phyloP scores from a whole-genome alignment of 2,113 vertebrate species.

The Pterocles gutturalis region DNA sequence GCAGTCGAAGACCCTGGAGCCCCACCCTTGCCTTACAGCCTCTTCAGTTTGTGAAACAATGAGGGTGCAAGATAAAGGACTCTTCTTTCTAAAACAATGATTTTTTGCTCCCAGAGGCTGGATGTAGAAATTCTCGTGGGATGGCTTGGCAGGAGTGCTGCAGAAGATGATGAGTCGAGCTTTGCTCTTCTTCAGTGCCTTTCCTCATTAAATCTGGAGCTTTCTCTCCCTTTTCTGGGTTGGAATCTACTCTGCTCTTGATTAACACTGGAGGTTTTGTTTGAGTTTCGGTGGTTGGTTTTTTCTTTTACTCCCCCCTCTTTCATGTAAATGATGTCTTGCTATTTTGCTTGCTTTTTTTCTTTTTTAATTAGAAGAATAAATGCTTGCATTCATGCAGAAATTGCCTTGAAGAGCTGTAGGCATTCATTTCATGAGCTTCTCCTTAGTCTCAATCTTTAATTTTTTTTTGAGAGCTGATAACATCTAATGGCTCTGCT shows the following conservation, averaged over 20 bases:
- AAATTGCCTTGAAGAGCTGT: constrained; percentile 59
- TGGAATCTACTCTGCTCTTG: not conserved
- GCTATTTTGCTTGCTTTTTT: constrained; percentile 26
- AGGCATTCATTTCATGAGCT: constrained; percentile 39
- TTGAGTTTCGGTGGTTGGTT: not conserved
- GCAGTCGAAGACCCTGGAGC: not conserved
- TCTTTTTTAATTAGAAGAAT: constrained; percentile 61
- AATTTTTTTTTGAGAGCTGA: not conserved
- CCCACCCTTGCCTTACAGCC: not conserved
- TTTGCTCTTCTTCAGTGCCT: not conserved
- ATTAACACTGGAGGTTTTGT: constrained; percentile 54
- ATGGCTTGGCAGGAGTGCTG: not conserved
- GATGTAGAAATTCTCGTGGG: not conserved
- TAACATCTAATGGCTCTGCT: constrained; percentile 31
- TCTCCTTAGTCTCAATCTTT: not conserved
- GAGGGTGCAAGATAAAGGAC: not conserved
- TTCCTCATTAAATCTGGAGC: constrained; percentile 29
- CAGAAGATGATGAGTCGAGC: not conserved
- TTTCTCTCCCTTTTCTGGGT: not conserved
- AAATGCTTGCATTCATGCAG: constrained; percentile 58
- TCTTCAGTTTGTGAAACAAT: not conserved
- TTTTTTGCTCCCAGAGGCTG: not conserved
- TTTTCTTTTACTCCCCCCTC: not conserved
- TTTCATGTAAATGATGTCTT: constrained; percentile 62
- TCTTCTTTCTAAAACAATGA: not conserved